Evolutionary conservation across 2,888 invertebrate genomes (phyloP), one percentile per base, ranked within the genome.

Genomic region (Seira ritae): DNA sequence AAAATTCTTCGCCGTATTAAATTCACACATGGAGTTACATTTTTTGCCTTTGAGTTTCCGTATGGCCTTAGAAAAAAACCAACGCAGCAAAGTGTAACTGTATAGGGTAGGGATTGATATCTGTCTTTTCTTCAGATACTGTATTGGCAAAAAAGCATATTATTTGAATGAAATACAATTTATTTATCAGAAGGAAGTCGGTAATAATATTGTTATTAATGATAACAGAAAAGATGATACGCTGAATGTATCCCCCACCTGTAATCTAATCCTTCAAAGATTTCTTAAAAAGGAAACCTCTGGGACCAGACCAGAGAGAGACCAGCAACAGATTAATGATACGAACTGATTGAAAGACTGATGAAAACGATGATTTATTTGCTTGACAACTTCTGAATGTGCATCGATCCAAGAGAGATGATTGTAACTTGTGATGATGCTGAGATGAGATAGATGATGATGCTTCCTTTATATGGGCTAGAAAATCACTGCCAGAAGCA

Each of bases 341-440:
- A n/a, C 17, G 55, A 55, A n/a, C 55, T 55, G 55, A 55, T 55
- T 55, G 55, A 12, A 55, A 55, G 55, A 55, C 55, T 55, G 55
- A 55, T 55, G 55, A 55, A 42, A 55, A 55, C 55, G 15, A 55
- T 55, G 55, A 55, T 55, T 55, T 55, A 55, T 55, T 55, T 55
- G 55, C 55, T 55, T 55, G 55, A 55, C 55, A 17, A 55, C n/a
- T 55, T 55, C 55, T 55, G 55, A 55, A 55, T 55, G 55, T n/a
- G 17, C 17, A 55, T 12, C 55, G 15, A 55, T 3, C 17, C 12
- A 55, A 55, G 15, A 55, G 12, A 55, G 55, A 55, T 55, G 17
- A 12, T 17, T n/a, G 55, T 12, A 55, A 55, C 55, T 55, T n/a
- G 55, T 55, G 55, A 55, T 42, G 12, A n/a, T n/a, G n/a, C 31